Evolutionary conservation across 2,888 invertebrate species (phyloP).

Genomic region (Cartodere bifasciata): DNA sequence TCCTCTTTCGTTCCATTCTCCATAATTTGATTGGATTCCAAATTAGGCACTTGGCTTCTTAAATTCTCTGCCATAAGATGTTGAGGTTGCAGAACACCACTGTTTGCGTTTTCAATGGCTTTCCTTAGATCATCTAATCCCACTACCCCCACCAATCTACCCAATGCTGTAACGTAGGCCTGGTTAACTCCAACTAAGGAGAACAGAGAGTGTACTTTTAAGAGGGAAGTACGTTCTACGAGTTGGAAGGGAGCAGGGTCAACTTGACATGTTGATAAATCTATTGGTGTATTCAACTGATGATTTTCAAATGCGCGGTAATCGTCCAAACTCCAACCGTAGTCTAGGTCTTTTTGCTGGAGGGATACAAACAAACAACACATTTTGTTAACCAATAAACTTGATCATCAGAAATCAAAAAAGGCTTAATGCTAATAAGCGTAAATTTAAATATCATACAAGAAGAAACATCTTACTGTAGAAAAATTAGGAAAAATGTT

Average conservation of each 20-base stretch:
- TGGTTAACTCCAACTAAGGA: slow-evolving; percentile 91
- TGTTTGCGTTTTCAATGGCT: slow-evolving; percentile 74
- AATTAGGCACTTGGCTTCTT: no score
- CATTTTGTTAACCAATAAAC: no score
- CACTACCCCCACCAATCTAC: slow-evolving; percentile 83
- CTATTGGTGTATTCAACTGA: slow-evolving; percentile 67
- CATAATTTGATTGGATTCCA: not conserved
- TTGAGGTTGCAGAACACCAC: slow-evolving; percentile 37
- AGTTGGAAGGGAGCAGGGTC: slow-evolving; percentile 96
- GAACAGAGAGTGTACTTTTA: slow-evolving; percentile 65
- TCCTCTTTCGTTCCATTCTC: slow-evolving; percentile 4
- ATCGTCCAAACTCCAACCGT: no score
- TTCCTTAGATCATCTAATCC: slow-evolving; percentile 78
- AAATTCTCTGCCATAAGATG: no score
- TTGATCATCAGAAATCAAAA: no score
- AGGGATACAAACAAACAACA: no score
- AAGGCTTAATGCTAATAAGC: no score
- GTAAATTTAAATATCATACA: no score
- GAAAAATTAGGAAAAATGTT: no score
- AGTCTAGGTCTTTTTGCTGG: no score
- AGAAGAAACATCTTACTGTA: no score
- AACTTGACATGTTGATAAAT: slow-evolving; percentile 63
- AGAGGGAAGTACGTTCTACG: slow-evolving; percentile 79
- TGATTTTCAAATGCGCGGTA: no score
- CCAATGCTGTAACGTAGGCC: slow-evolving; percentile 92